Conservation (phyloP, 2,113 vertebrate species). For the Chrysochloris asiatica region DNA sequence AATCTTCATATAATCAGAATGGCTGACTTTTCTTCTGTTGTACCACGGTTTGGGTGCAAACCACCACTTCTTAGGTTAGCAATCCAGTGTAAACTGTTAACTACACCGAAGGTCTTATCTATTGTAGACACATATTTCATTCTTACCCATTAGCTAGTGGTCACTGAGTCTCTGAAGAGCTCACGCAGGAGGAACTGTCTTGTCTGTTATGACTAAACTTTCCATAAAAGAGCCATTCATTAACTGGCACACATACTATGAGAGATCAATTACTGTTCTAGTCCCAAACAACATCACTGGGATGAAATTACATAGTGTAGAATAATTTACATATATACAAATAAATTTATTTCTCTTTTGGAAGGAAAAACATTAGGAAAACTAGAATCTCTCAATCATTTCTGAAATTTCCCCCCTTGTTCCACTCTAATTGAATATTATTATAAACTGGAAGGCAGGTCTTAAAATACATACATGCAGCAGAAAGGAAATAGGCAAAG, state of each 20-base stretch:
- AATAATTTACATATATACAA: background rate
- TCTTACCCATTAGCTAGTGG: background rate
- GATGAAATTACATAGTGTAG: background rate
- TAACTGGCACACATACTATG: background rate
- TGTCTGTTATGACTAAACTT: background rate
- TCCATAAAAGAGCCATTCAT: background rate
- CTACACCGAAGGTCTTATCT: background rate
- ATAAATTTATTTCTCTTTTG: background rate
- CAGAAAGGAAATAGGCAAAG: background rate
- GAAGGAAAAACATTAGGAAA: slow-evolving; percentile 1
- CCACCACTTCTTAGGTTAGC: background rate
- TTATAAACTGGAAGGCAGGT: background rate
- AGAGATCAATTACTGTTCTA: background rate
- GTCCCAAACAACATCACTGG: background rate
- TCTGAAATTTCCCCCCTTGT: background rate
- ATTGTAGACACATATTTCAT: background rate
- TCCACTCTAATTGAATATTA: background rate
- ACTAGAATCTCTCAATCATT: background rate
- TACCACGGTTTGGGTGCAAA: background rate
- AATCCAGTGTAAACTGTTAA: background rate
- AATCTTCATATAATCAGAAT: background rate
- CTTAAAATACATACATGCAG: slow-evolving; percentile 4
- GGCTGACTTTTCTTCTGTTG: background rate
- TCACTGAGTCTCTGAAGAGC: background rate
- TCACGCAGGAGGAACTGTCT: background rate